phyloP scores from a whole-genome alignment of 1,140 invertebrate species.

The Battus philenor region DNA sequence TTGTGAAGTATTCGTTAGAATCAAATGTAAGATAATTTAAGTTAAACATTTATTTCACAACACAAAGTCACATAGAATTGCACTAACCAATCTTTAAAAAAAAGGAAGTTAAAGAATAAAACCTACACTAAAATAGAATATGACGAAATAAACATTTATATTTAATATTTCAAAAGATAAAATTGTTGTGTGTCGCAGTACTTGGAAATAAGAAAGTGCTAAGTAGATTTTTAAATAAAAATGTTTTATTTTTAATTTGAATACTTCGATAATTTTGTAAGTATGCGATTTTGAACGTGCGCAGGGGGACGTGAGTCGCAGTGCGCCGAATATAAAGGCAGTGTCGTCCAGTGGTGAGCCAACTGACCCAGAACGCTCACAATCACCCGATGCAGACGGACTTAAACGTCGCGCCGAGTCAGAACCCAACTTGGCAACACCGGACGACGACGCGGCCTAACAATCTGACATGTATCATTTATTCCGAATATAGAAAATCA shows the following conservation, averaged over 20 bases:
- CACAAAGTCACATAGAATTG: too few species aligned
- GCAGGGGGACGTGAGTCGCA: slow-evolving; percentile 59
- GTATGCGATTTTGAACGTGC: background rate
- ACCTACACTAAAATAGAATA: background rate
- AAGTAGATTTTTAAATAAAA: too few species aligned
- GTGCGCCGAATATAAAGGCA: slow-evolving; percentile 65
- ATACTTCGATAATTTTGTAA: too few species aligned
- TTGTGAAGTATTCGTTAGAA: too few species aligned
- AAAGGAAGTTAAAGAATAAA: background rate
- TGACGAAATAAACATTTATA: too few species aligned
- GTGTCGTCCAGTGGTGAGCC: slow-evolving; percentile 27
- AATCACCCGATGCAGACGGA: slow-evolving; percentile 49
- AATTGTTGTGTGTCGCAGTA: background rate
- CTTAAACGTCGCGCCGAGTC: slow-evolving; percentile 67
- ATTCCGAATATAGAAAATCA: too few species aligned
- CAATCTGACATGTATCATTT: background rate
- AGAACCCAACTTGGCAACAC: slow-evolving; percentile 67
- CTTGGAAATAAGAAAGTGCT: too few species aligned
- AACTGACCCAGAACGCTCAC: slow-evolving; percentile 29
- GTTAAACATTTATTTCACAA: too few species aligned
- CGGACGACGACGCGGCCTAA: slow-evolving; percentile 68
- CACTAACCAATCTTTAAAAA: too few species aligned
- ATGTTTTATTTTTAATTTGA: too few species aligned
- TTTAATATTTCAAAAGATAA: background rate
- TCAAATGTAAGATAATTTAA: too few species aligned